Percentiles rank a stretch among this genome's conserved stretches.
Conservation (phyloP, 2,888 invertebrate genomes). For the Phania funesta region DNA sequence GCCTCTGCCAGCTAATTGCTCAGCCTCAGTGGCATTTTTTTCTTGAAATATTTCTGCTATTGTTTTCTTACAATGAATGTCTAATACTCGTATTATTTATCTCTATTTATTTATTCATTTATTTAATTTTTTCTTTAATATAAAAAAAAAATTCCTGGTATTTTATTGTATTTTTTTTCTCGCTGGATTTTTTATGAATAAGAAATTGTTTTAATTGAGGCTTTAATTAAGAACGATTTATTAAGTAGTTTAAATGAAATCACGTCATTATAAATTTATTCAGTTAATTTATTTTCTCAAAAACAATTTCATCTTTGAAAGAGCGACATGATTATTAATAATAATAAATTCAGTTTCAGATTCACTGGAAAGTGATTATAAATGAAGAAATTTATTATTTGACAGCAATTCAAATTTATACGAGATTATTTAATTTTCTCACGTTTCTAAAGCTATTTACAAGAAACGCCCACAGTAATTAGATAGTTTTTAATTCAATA, state of each 20-base stretch:
- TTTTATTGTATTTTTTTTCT: not conserved
- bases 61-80: constrained; percentile 45
- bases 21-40: constrained; percentile 10
- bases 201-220: constrained; percentile 62
- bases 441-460: not conserved
- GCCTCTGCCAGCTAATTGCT: constrained; percentile 8
- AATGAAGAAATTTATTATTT: constrained; percentile 51
- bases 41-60: constrained; percentile 32
- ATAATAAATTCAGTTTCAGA: constrained; percentile 48
- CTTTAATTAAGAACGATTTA: constrained; percentile 65
- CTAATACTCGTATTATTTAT: constrained; percentile 39
- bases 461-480: not conserved
- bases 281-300: constrained; percentile 28
- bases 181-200: constrained; percentile 33
- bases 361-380: constrained; percentile 4
- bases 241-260: constrained; percentile 63
- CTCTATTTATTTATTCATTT: constrained; percentile 41
- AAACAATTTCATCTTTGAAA: constrained; percentile 36
- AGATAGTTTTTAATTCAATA: not conserved
- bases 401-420: constrained; percentile 55
- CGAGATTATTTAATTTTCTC: constrained; percentile 39
- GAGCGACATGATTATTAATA: constrained; percentile 42
- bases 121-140: constrained; percentile 14
- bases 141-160: not conserved
- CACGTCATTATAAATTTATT: constrained; percentile 62